Conservation (phyloP, 1,140 invertebrate species). For the Homarus americanus region DNA sequence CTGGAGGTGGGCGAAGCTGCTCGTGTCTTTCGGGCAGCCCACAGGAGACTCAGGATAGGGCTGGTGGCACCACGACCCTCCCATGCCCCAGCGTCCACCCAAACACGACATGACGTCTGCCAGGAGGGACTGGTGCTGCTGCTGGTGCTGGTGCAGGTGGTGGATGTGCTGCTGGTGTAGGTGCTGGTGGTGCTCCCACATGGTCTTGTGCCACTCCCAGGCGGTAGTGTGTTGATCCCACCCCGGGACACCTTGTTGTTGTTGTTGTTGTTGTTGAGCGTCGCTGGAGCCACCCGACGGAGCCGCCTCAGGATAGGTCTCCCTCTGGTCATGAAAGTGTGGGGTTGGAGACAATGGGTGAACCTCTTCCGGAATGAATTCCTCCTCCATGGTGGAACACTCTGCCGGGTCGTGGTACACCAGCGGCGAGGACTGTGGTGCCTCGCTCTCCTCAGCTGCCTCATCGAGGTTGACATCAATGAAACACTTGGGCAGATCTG, state of each 20-base stretch:
- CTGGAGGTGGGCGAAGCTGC: neutral
- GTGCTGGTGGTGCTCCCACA: constrained; percentile 48
- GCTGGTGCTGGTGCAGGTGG: constrained; percentile 38
- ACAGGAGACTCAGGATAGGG: neutral
- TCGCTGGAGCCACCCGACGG: neutral
- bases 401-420: neutral
- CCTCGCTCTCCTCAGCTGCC: neutral
- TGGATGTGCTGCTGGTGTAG: constrained; percentile 38
- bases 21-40: neutral
- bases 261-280: neutral
- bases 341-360: neutral
- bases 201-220: constrained; percentile 39
- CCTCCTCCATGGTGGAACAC: neutral
- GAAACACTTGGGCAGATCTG: neutral
- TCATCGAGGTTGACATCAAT: neutral
- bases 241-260: neutral
- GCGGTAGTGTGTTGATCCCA: neutral
- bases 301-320: neutral
- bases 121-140: constrained; percentile 42
- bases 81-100: constrained; percentile 36
- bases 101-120: constrained; percentile 55
- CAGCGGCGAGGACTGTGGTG: neutral
- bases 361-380: constrained; percentile 9
- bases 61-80: constrained; percentile 24
- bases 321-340: neutral